Base-by-base conservation (phyloP, 2,888 invertebrate species). In the Bellardia pandia region DNA sequence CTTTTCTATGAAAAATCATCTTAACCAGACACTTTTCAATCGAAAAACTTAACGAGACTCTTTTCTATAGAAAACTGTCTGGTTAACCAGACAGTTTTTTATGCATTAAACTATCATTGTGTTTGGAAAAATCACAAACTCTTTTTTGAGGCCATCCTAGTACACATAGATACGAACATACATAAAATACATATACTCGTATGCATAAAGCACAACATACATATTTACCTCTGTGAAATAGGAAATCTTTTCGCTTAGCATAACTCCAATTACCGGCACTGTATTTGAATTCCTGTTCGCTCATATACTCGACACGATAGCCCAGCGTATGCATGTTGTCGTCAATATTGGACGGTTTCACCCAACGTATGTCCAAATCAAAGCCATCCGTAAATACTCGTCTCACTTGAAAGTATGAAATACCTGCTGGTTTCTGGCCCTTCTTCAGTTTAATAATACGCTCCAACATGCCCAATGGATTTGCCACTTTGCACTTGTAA, bases 401-500 rank as follows among this genome's bases (percentile, higher is more conserved):
- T 53, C 92, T 91, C 33, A 94, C 88, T 83, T 91, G 90, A 77
- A 94, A 92, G 64, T 92, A 91, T 9, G 91, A 89, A 1, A 95
- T 95, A 0, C 94, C 92, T 5, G 93, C 92, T 0, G 95, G 95
- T 86, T 95, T 94, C 40, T 93, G 93, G 0, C 95, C 95, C 85
- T 94, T 92, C 33, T 94, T 93, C 77, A 96, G 91, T 14, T 93
- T 94, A 87, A 95, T 94, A 62, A 93, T 91, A 66, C 94, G 94
- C 86, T 94, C 94, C 72, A 95, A 90, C 72, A 92, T 94, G 6
- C 95, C 95, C 89, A 94, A 89, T 16, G 92, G 92, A 91, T 95
- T 95, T 69, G 92, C 92, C 58, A 95, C 95, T 88, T 93, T 94
- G 91, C 95, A 95, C 88, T 94, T 94, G 92, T 95, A 95, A 88